These are phyloP conservation scores for Crenuchus spilurus DNA, from an alignment of 2,797 vertebrate species.

Conservation along the genomic window DNA sequence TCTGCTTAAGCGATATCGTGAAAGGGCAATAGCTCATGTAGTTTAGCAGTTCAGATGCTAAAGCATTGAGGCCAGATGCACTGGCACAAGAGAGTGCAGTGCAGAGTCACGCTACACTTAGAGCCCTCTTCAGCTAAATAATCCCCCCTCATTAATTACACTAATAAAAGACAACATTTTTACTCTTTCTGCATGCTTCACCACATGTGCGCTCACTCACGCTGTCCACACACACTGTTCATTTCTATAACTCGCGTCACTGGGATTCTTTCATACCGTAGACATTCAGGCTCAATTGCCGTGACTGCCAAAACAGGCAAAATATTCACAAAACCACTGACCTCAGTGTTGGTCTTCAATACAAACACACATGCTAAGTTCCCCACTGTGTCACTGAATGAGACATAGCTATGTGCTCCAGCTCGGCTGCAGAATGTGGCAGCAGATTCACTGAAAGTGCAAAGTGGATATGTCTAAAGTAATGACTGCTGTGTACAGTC, in stretches of 20 bases:
- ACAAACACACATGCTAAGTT: not conserved
- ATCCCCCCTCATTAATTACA: conserved; percentile 39
- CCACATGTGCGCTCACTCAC: conserved; percentile 3
- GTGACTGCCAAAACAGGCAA: conserved; percentile 7
- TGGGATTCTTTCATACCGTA: not conserved
- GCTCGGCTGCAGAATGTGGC: conserved; percentile 7
- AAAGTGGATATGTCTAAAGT: not conserved
- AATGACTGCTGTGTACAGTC: not conserved
- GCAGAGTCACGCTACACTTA: conserved; percentile 25
- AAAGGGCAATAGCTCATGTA: not conserved
- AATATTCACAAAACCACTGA: not conserved
- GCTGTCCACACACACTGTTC: not conserved
- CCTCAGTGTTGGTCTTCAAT: not conserved
- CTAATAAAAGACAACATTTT: conserved; percentile 37
- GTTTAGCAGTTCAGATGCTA: conserved; percentile 3
- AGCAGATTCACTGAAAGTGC: not conserved
- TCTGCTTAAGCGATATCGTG: not conserved
- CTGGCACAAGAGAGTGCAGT: conserved; percentile 25
- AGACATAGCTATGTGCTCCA: not conserved
- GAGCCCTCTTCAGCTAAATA: conserved; percentile 16
- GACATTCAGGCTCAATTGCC: not conserved
- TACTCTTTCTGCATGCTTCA: not conserved
- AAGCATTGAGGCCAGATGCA: conserved; percentile 27
- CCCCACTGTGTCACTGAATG: not conserved
- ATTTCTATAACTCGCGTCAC: not conserved